Base-by-base conservation (phyloP, 2,797 vertebrate genomes). In the Ciconia nigra region DNA sequence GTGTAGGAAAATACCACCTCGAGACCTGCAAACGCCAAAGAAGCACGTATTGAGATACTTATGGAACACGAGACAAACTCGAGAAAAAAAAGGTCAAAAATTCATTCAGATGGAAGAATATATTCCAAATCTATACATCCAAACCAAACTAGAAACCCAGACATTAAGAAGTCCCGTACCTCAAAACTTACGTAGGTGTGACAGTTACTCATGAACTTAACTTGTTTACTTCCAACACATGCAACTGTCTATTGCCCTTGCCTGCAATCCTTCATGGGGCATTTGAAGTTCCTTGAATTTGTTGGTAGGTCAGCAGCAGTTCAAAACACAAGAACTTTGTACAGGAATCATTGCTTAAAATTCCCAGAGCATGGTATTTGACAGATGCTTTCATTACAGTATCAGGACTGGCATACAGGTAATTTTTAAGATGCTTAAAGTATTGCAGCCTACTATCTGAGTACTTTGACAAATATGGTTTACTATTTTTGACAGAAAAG, bases 1-100 rank as follows among this genome's bases (percentile, higher is more conserved):
- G 0, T 31, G 11, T 10, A 78, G 5, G n/a, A 72, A 96, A 94
- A 51, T 15, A 41, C 6, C 44, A 66, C 9, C 44, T 47, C 0
- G 3, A 83, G 51, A 62, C 7, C 37, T 13, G 15, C 3, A 31
- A 87, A 80, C 2, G 2, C 5, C 0, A 1, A 51, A 63, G n/a
- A 8, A 44, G n/a, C 39, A 18, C 0, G 0, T 35, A 54, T 1
- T 0, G 5, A 71, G 24, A 41, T n/a, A 35, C 11, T n/a, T 16
- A n/a, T 0, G 5, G 41, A 89, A 61, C 7, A 10, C 0, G 7
- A 39, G 15, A 66, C 20, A 69, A 71, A 62, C 12, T 55, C 3
- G 2, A 69, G 37, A 28, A 7, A 46, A 58, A 81, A 78, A 1
- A 29, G 16, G 16, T 44, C 17, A 73, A 70, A 70, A 66, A 54